These are phyloP conservation scores for Setipinna tenuifilis DNA, from an alignment of 2,797 vertebrate genomes.

Conservation along the genomic window DNA sequence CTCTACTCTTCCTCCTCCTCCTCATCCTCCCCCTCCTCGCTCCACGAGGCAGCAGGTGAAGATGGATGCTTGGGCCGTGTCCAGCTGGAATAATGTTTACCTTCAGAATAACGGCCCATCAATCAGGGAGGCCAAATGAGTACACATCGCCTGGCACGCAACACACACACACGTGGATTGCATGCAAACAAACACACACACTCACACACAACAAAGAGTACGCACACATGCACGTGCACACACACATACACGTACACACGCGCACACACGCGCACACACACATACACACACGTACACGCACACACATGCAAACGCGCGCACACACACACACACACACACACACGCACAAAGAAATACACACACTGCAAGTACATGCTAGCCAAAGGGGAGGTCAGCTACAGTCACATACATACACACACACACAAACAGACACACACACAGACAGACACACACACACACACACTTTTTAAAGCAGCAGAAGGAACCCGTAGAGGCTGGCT, in stretches of 20 bases:
- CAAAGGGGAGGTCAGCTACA: background rate
- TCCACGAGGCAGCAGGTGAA: slow-evolving; percentile 28
- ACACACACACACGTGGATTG: slow-evolving; percentile 23
- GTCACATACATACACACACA: background rate
- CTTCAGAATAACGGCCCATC: slow-evolving; percentile 50
- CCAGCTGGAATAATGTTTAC: slow-evolving; percentile 47
- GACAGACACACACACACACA: slow-evolving; percentile 28
- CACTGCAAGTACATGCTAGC: background rate
- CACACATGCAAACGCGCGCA: slow-evolving; percentile 44
- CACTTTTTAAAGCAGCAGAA: slow-evolving; percentile 27
- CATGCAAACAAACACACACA: slow-evolving; percentile 19
- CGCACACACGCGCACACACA: slow-evolving; percentile 38
- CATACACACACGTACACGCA: slow-evolving; percentile 58
- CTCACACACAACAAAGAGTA: too few relatives aligned
- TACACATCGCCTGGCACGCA: background rate
- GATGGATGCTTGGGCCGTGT: slow-evolving; percentile 45
- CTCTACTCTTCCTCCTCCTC: background rate
- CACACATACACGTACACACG: slow-evolving; percentile 53
- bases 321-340: slow-evolving; percentile 15
- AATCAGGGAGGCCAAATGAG: slow-evolving; percentile 42
- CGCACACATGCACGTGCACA: slow-evolving; percentile 49
- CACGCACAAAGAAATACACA: background rate
- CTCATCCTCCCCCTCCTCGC: slow-evolving; percentile 35
- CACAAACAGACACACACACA: slow-evolving; percentile 32
- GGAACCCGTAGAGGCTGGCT: slow-evolving; percentile 34